Evolutionary conservation across 2,888 invertebrate species (phyloP), one percentile per base, ranked within the genome.

Genomic region (Stenoptilia bipunctidactyla): DNA sequence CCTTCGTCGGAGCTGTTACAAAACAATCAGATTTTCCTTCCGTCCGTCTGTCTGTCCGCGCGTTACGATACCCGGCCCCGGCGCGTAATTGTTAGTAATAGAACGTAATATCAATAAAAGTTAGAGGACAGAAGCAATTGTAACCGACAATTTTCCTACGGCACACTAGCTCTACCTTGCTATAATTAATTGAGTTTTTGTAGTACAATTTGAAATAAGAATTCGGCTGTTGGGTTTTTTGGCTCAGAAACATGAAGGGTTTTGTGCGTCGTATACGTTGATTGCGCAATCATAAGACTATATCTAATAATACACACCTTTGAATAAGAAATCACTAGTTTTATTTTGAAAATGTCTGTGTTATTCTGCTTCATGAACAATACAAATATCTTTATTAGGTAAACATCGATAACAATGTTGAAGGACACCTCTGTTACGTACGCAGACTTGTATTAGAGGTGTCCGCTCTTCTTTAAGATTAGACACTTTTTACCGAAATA

Each of bases 201-300:
- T n/a, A n/a, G n/a, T n/a, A n/a, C 13, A n/a, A 10, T 30, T 6
- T 30, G 13, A n/a, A 30, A 30, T n/a, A 30, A 30, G 30, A 6
- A 30, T 30, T 12, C 10, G n/a, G 13, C 10, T 3, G n/a, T 12
- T n/a, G 30, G 10, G 6, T 45, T 47, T 48, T 45, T 58, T 59
- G 58, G 58, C 56, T 51, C 49, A n/a, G 47, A 20, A 60, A 61
- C 58, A 60, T 56, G 56, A 61, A 60, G 61, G 61, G 57, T 57
- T 52, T 47, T 55, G 60, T 54, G 55, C 51, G 45, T 45, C 48
- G 44, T 53, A 50, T 47, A 47, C 41, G 36, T 39, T 35, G 30
- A 43, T 55, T 53, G 48, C 47, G 45, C 47, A 47, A 51, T 30
- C 6, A 6, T 15, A n/a, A 15, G 13, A 15, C n/a, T 4, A n/a